Conservation (phyloP, 2,113 vertebrate genomes). For the Cnemophilus loriae region DNA sequence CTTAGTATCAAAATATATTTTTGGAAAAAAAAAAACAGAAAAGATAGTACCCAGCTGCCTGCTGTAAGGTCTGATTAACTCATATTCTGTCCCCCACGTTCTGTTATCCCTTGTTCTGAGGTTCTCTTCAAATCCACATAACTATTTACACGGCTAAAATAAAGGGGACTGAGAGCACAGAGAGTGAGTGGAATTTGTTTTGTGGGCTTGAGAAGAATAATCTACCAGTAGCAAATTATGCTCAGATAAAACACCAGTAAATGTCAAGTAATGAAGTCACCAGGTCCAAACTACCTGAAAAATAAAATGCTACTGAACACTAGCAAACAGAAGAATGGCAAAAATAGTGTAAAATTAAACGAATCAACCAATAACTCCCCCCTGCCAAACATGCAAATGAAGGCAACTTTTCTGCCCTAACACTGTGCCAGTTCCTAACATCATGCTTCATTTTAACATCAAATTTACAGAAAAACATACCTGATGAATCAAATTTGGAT, state of each 20-base stretch:
- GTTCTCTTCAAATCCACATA: not conserved
- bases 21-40: no score
- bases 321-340: not conserved
- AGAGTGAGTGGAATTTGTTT: not conserved
- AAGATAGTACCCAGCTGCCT: not conserved
- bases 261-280: not conserved
- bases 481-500: not conserved
- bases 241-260: not conserved
- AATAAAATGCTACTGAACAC: not conserved
- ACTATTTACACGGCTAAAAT: not conserved
- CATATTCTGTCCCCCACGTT: not conserved
- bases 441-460: not conserved
- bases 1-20: not conserved
- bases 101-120: not conserved
- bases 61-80: not conserved
- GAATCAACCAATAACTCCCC: not conserved
- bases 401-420: not conserved
- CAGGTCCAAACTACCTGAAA: not conserved
- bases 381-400: not conserved
- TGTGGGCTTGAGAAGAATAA: not conserved
- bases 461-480: not conserved
- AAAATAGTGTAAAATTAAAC: not conserved
- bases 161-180: not conserved
- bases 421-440: not conserved
- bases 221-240: not conserved